Evolutionary conservation across 2,113 vertebrate species (phyloP).

Genomic region (Thryonomys swinderianus): DNA sequence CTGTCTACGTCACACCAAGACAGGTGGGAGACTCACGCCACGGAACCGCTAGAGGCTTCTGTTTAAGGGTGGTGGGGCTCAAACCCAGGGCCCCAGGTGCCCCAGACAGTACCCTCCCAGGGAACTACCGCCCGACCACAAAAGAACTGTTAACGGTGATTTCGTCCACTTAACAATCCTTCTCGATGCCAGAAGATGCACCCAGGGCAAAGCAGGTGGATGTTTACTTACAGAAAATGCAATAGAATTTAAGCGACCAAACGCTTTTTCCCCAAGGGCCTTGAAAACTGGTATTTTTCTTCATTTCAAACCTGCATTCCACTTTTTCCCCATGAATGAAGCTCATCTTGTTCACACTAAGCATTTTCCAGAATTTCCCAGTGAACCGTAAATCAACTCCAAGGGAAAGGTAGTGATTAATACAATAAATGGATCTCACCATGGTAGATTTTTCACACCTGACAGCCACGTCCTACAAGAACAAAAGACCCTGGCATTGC

Average conservation of each 20-base stretch:
- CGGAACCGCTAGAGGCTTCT: neutral
- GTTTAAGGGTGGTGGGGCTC: neutral
- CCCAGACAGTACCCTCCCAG: neutral
- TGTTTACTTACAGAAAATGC: neutral
- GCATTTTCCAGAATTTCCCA: constrained; percentile 45
- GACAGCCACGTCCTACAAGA: constrained; percentile 52
- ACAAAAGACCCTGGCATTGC: constrained; percentile 44
- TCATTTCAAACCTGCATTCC: neutral
- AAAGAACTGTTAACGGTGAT: constrained; percentile 59
- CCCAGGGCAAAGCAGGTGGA: neutral
- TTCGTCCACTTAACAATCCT: neutral
- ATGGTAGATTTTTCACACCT: constrained; percentile 47
- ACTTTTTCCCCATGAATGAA: constrained; percentile 17
- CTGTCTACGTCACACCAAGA: constrained; percentile 54
- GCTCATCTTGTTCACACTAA: neutral
- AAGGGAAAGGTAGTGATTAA: constrained; percentile 58
- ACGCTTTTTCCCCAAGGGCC: neutral
- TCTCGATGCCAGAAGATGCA: neutral
- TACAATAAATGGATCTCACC: constrained; percentile 57
- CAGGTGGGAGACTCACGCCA: constrained; percentile 55
- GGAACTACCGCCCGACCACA: neutral
- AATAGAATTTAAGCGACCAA: neutral
- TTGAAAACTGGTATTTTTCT: neutral
- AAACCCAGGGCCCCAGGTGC: neutral
- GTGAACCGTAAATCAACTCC: constrained; percentile 58